Evolutionary conservation across 2,888 invertebrate species (phyloP).

Genomic region (Frankliniella intonsa): DNA sequence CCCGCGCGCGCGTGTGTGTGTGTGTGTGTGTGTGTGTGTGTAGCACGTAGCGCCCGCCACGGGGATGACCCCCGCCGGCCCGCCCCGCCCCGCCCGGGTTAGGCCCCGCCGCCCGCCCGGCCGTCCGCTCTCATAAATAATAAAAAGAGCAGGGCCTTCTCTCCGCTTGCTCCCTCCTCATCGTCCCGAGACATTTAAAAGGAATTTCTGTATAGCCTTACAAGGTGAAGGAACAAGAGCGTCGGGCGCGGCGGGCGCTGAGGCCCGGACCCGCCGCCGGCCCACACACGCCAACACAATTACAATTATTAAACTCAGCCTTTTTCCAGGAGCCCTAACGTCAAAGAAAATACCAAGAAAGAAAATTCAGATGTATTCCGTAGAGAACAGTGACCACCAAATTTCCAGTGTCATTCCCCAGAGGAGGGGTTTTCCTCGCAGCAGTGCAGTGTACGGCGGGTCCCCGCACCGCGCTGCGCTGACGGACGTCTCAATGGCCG

Average conservation of each 20-base stretch:
- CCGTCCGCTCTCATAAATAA: constrained; percentile 10
- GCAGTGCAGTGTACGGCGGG: no score
- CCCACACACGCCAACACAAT: no score
- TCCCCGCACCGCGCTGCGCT: no score
- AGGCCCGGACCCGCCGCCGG: no score
- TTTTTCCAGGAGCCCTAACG: no score
- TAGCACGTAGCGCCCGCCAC: background rate
- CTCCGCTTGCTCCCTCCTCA: background rate
- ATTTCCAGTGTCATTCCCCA: no score
- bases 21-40: background rate
- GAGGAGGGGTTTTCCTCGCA: no score
- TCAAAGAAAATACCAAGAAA: no score
- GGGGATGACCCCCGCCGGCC: background rate
- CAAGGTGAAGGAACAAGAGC: background rate
- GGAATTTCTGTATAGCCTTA: background rate
- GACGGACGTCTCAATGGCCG: constrained; percentile 4
- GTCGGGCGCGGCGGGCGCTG: background rate
- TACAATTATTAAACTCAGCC: no score
- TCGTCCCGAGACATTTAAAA: background rate
- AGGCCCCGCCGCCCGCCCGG: background rate
- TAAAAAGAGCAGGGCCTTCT: background rate
- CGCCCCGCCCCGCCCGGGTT: background rate
- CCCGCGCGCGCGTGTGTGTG: background rate
- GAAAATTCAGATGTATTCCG: no score
- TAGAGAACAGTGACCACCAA: no score